Evolutionary conservation across 2,888 invertebrate genomes (phyloP), one percentile per base, ranked within the genome.

Genomic region (Coronaproctus castanopsis): DNA sequence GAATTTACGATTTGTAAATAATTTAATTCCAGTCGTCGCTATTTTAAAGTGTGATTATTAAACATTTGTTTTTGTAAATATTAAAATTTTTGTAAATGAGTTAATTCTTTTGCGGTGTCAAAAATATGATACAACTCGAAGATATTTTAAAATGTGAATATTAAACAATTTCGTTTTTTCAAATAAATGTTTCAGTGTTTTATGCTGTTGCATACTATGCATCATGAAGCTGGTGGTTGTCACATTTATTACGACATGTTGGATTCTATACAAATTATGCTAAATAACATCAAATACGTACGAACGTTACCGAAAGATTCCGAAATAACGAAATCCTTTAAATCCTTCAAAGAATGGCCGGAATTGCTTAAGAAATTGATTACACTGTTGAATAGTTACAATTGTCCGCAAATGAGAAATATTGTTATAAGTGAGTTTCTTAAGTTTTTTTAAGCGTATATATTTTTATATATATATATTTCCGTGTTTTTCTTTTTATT

Each of bases 191-290:
- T 77, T 52, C 76, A 91, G 80, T 88, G 90, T 23, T 79, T 92
- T 68, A 86, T 87, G 73, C 89, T 90, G 64, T 76, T 93, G 62
- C 91, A 92, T 76, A 84, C 88, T 65, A 91, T 93, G 82, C 86
- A 91, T 71, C 89, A 91, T 67, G 92, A 93, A 72, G 91, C 91
- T 18, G 89, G 91, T 8, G 88, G 88, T 0, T 88, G 87, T 68
- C 87, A 87, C 70, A 85, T 87, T 19, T 81, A 83, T 0, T 82
- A 81, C 2, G 93, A 93, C 71, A 76, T 93, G 59, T 79, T 87
- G 48, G 88, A 91, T 66, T 79, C 93, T 53, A 77, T 93, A 63
- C 80, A 83, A 1, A 84, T 87, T 70, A 80, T 86, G 67, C 79
- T 82, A 57, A 80, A 86, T 62, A 72, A 87, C 21, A 78, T 83